phyloP scores from a whole-genome alignment of 2,888 invertebrate species.

The Busseola fusca region DNA sequence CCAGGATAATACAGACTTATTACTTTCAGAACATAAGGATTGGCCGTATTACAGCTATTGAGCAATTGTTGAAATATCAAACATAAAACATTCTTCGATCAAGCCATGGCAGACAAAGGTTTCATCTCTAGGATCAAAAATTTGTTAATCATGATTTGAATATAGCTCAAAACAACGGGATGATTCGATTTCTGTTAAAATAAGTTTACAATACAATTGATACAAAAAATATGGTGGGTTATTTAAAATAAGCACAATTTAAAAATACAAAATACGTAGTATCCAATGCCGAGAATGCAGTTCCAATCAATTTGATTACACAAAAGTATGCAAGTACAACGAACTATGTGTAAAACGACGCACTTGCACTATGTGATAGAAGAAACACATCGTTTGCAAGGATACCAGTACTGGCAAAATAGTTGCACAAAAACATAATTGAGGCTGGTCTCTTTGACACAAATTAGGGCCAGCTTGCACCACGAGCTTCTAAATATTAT shows the following conservation, averaged over 20 bases:
- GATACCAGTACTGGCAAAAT: neutral
- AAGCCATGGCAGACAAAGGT: neutral
- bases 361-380: conserved; percentile 67
- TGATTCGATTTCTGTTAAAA: neutral
- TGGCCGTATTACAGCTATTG: neutral
- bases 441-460: no score
- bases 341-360: conserved; percentile 56
- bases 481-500: neutral
- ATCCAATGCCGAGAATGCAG: conserved; percentile 37
- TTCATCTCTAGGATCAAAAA: no score
- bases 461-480: neutral
- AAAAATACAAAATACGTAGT: conserved; percentile 6
- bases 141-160: neutral
- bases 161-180: neutral
- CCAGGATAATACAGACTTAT: neutral
- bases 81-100: neutral
- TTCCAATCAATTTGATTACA: conserved; percentile 60
- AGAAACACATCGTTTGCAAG: conserved; percentile 45
- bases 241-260: neutral
- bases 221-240: conserved; percentile 15
- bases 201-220: neutral
- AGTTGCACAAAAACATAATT: neutral
- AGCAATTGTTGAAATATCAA: neutral
- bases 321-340: conserved; percentile 67
- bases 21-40: neutral